Evolutionary conservation across 2,888 invertebrate genomes (phyloP).

Genomic region (Acanthopleura granulata): DNA sequence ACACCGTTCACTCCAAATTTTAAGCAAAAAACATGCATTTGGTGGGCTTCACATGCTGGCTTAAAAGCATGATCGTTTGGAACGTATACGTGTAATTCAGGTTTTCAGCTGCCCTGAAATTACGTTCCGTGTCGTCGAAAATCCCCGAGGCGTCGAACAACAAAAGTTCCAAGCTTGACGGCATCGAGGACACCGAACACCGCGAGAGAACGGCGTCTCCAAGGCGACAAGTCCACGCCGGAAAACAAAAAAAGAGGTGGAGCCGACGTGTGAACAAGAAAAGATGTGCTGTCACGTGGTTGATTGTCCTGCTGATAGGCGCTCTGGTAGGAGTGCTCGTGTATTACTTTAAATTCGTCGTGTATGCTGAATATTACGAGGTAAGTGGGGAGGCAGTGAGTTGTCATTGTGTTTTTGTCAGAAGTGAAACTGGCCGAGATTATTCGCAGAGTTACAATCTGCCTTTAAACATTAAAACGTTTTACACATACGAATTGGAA

Average conservation of each 20-base stretch:
- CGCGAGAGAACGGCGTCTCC: not conserved
- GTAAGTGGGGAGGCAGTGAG: not conserved
- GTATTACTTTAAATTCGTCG: constrained; percentile 8
- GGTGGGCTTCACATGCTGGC: too few species aligned
- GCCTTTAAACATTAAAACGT: too few species aligned
- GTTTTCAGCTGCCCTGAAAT: constrained; percentile 12
- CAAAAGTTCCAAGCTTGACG: not conserved
- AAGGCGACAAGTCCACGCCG: not conserved
- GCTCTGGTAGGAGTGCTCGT: not conserved
- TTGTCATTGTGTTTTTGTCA: not conserved
- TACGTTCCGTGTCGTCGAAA: not conserved
- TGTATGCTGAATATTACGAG: constrained; percentile 5
- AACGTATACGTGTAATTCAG: not conserved
- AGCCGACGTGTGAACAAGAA: constrained; percentile 8
- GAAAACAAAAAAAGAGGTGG: not conserved
- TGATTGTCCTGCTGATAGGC: not conserved
- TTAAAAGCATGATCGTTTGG: too few species aligned
- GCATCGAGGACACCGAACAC: not conserved
- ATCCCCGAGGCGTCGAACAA: not conserved
- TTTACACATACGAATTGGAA: too few species aligned
- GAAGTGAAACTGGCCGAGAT: too few species aligned
- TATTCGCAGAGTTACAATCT: too few species aligned
- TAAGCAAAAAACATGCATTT: too few species aligned
- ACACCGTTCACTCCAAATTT: too few species aligned
- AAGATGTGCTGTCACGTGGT: not conserved